These are phyloP conservation scores for Callosobruchus maculatus DNA, from an alignment of 2,888 invertebrate genomes.

Conservation along the genomic window DNA sequence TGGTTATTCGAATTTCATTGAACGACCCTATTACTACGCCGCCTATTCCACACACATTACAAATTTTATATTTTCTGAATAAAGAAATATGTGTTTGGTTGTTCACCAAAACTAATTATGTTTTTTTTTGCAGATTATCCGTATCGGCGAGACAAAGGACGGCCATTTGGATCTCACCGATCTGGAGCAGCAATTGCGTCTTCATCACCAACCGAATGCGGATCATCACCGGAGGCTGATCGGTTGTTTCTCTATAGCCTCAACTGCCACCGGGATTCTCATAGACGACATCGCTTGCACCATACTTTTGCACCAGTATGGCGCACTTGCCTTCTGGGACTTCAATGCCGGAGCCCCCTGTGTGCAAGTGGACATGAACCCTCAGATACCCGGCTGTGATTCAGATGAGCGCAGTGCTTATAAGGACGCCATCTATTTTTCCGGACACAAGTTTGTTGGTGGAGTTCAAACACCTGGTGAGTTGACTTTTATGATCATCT, in stretches of 20 bases:
- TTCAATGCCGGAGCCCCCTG: slow-evolving; percentile 83
- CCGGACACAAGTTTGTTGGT: slow-evolving; percentile 87
- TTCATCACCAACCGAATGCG: slow-evolving; percentile 47
- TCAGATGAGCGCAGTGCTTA: slow-evolving; percentile 58
- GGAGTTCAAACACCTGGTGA: slow-evolving; percentile 81
- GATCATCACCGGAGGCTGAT: slow-evolving; percentile 66
- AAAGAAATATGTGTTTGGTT: no score
- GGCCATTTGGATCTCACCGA: slow-evolving; percentile 77
- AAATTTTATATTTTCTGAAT: no score
- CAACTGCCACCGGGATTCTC: slow-evolving; percentile 61
- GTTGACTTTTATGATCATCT: neutral
- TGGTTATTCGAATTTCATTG: no score
- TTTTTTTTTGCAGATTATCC: slow-evolving; percentile 69
- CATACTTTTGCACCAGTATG: slow-evolving; percentile 73
- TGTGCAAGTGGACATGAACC: slow-evolving; percentile 80
- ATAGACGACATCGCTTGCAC: slow-evolving; percentile 81
- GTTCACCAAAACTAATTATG: no score
- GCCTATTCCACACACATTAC: no score
- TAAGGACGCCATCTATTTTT: slow-evolving; percentile 87
- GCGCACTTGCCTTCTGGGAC: slow-evolving; percentile 86
- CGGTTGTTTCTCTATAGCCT: slow-evolving; percentile 67
- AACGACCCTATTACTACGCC: no score
- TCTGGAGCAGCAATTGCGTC: slow-evolving; percentile 66
- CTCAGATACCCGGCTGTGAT: slow-evolving; percentile 65
- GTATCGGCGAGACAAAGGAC: slow-evolving; percentile 73